Evolutionary conservation across 2,113 vertebrate species (phyloP), one percentile per base, ranked within the genome.

Genomic region (Osmerus eperlanus): DNA sequence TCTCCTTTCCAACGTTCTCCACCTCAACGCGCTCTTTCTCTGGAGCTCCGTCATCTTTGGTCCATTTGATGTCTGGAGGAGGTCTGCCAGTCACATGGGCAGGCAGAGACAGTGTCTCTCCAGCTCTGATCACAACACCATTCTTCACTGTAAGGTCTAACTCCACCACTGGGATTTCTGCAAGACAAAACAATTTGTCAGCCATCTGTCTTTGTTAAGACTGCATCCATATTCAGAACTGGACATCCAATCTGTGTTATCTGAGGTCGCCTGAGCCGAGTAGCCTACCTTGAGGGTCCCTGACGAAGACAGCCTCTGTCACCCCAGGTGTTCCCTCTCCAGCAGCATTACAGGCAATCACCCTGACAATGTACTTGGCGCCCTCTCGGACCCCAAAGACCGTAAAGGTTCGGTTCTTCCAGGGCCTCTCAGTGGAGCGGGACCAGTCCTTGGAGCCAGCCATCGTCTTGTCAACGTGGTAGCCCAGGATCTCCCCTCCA

Each of bases 291-390:
- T 93, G 93, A 83, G 96, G 97, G 88, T 98, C 95, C 68, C 85
- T 92, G 81, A 99, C 96, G 2, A 96, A 94, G 70, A 95, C 87
- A 0, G 95, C 89, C 70, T 91, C 92, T 0, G 97, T 98, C 86
- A 96, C 91, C 82, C 96, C 97, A 41, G 97, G 96, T 0, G 94
- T 90, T 75, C 97, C 97, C 90, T 99, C 97, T 0, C 97, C 97
- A 9, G 95, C 96, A 2, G 79, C 86, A 23, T 99, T 99, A 83
- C 96, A 90, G 1, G 96, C 97, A 12, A 93, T 95, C 62, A 99
- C 96, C 52, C 96, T 91, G 74, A 99, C 90, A 64, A 90, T 89
- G 65, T 99, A 99, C 85, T 99, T 98, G 1, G 95, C 97, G 65
- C 94, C 94, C 83, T 99, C 97, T 84, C 97, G 93, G 66, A 99